Base-by-base conservation (phyloP, 2,888 invertebrate species). In the Aphidoletes aphidimyza region DNA sequence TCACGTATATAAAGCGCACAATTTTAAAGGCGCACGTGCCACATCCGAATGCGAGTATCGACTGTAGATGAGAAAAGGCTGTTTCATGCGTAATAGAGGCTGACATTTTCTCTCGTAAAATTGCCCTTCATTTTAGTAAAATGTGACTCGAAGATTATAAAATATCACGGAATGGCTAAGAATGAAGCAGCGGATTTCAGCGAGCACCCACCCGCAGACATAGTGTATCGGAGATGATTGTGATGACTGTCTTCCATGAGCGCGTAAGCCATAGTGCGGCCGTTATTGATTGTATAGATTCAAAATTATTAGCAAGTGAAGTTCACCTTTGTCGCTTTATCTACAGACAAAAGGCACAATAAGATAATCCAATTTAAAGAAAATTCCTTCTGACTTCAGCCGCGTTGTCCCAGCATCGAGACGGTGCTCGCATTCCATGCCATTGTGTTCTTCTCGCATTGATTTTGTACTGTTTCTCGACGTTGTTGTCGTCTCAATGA, bases 361-460 rank as follows among this genome's bases (percentile, higher is more conserved):
- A 34, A 69, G 69, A 69, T 69, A 69, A 69, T 69, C 69, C 30
- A 69, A 69, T 69, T 69, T 30, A 69, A n/a, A n/a, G n/a, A n/a
- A 69, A 69, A 30, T 69, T 30, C 30, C 69, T 5, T 34, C 17
- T 30, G n/a, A n/a, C n/a, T n/a, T n/a, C n/a, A n/a, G n/a, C n/a
- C n/a, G n/a, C n/a, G n/a, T n/a, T n/a, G n/a, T n/a, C n/a, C n/a
- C n/a, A n/a, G n/a, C 39, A 39, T 47, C 47, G 30, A 69, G 69
- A 69, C 69, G 14, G n/a, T 69, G 69, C 14, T 9, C 42, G 34
- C 14, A 69, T 30, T 69, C 14, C 14, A n/a, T 69, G 69, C 34
- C 14, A 30, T 30, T 69, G 69, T 69, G 26, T 54, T 11, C 69
- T 14, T 69, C 30, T 19, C 2, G 19, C 2, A 19, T 17, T 42